Evolutionary conservation across 2,113 vertebrate genomes (phyloP).

Genomic region (Vanacampus margaritifer): DNA sequence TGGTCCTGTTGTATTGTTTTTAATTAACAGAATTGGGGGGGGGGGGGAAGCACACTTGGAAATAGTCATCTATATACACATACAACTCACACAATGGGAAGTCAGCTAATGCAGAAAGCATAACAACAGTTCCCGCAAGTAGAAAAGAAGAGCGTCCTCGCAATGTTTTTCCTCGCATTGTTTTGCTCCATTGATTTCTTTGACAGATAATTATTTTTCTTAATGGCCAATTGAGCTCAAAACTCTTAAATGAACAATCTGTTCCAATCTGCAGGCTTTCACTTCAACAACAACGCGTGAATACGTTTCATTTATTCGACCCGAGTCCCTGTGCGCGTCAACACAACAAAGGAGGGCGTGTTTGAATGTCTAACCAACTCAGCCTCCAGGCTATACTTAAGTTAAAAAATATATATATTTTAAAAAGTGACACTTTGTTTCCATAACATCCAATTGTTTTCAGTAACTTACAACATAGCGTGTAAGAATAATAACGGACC

Average conservation of each 20-base stretch:
- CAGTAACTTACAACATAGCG: background rate
- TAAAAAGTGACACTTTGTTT: background rate
- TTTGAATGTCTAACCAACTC: background rate
- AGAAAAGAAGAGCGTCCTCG: constrained; percentile 30
- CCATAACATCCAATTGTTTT: background rate
- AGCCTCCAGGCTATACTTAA: background rate
- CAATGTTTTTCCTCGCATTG: constrained; percentile 30
- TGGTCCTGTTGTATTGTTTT: background rate
- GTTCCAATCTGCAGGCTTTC: constrained; percentile 40
- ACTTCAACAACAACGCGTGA: constrained; percentile 49
- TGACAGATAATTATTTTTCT: constrained; percentile 37
- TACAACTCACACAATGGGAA: background rate
- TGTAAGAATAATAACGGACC: background rate
- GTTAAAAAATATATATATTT: background rate
- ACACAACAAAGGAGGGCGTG: constrained; percentile 18
- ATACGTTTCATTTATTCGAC: constrained; percentile 50
- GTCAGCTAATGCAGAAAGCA: background rate
- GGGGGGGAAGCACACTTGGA: background rate
- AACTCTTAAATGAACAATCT: constrained; percentile 33
- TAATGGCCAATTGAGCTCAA: constrained; percentile 47
- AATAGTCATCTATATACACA: background rate
- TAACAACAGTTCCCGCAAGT: constrained; percentile 5
- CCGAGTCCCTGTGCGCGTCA: constrained; percentile 43
- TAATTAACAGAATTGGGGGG: background rate
- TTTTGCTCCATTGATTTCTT: constrained; percentile 44